Evolutionary conservation across 1,140 invertebrate species (phyloP), one percentile per base, ranked within the genome.

Genomic region (Oryctes rhinoceros): DNA sequence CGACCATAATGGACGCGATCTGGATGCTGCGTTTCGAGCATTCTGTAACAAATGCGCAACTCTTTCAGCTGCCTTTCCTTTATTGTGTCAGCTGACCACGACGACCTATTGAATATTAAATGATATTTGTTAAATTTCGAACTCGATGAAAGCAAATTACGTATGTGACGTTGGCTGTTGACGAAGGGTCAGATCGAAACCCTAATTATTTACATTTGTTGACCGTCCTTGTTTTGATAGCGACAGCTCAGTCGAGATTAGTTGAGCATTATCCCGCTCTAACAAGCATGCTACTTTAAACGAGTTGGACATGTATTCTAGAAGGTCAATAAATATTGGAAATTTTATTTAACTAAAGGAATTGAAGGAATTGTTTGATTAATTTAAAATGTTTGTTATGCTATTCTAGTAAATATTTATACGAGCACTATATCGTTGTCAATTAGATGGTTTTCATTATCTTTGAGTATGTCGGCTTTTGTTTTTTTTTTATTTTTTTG

Each of bases 271-370:
- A 59, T 18, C 18, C 53, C 15, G 9, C 53, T 18, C 7, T 15
- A 59, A 59, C 18, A 18, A 18, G 53, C 5, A 59, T 59, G n/a
- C n/a, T 13, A 53, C n/a, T 4, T n/a, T 13, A n/a, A 53, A 80
- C 20, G 39, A 82, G 82, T 44, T 84, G 83, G 83, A 78, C 81
- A 10, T 62, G 24, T 24, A 15, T 6, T 37, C 10, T 71, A 18
- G 67, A 35, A 74, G 13, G 24, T 74, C 13, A 37, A 74, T 74
- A 74, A 35, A 74, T 35, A 44, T 44, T 44, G 9, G 39, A 44
- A 7, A 44, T 10, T 44, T 44, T 44, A 44, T 44, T 44, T 44
- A 7, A 10, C 39, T 5, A 3, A 7, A 44, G 9, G 1, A 44
- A 7, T 44, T 44, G 5, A 44, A 3, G 5, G 9, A 7, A 44